phyloP scores from a whole-genome alignment of 2,113 vertebrate species.

The Cyprinodon brontotheroides region DNA sequence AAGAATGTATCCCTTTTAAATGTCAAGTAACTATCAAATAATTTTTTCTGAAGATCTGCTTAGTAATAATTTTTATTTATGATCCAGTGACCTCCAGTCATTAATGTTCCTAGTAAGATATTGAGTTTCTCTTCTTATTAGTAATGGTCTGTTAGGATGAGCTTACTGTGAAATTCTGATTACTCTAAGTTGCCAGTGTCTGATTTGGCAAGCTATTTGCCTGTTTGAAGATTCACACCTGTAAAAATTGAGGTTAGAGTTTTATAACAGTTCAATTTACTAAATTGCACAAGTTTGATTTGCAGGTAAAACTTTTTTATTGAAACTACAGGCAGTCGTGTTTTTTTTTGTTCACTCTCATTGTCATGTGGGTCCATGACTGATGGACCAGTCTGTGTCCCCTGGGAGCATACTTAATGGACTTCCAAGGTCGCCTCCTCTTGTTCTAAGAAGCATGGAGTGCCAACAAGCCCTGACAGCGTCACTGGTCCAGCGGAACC shows the following conservation, averaged over 20 bases:
- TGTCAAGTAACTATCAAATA: slow-evolving; percentile 31
- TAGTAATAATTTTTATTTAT: slow-evolving; percentile 32
- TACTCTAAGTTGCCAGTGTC: slow-evolving; percentile 14
- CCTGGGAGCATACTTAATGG: slow-evolving; percentile 58
- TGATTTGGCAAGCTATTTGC: neutral
- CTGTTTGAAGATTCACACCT: slow-evolving; percentile 4
- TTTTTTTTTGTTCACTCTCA: neutral
- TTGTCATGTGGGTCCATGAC: slow-evolving; percentile 25
- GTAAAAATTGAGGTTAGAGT: neutral
- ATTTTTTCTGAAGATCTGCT: slow-evolving; percentile 25
- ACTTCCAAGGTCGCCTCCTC: slow-evolving; percentile 62
- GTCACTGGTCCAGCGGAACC: slow-evolving; percentile 55
- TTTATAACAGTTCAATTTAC: neutral
- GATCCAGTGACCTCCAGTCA: slow-evolving; percentile 40
- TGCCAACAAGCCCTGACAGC: slow-evolving; percentile 63
- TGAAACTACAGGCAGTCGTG: neutral
- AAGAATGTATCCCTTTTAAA: slow-evolving; percentile 34
- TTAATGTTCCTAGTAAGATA: slow-evolving; percentile 36
- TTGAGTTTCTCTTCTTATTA: slow-evolving; percentile 45
- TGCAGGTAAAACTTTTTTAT: neutral
- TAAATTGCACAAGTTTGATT: neutral
- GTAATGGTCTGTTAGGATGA: slow-evolving; percentile 27
- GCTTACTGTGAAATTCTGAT: slow-evolving; percentile 43
- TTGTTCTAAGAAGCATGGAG: slow-evolving; percentile 46
- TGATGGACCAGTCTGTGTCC: slow-evolving; percentile 46